Evolutionary conservation across 1,140 invertebrate species (phyloP).

Genomic region (Drosophila equinoxialis): DNA sequence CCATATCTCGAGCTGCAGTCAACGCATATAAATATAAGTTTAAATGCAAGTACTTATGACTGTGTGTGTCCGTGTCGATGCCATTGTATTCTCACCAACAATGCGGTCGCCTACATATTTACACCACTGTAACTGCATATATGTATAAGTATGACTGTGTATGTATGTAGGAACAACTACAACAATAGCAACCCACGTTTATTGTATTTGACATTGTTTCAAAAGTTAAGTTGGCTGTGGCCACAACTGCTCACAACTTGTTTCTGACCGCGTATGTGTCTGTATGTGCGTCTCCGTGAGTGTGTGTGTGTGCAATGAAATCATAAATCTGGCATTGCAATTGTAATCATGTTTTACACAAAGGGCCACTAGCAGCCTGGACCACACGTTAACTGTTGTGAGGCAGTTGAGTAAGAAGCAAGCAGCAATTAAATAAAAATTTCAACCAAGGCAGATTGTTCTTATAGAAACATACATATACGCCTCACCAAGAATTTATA

Average conservation of each 20-base stretch:
- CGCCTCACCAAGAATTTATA: not conserved
- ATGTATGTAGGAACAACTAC: slow-evolving; percentile 17
- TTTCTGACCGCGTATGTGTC: slow-evolving; percentile 14
- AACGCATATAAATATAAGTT: slow-evolving; percentile 43
- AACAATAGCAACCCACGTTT: slow-evolving; percentile 40
- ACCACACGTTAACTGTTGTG: slow-evolving; percentile 34
- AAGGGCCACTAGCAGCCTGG: slow-evolving; percentile 5
- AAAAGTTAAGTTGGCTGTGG: slow-evolving; percentile 74
- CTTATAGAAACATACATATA: not conserved
- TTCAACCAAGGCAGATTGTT: slow-evolving; percentile 3
- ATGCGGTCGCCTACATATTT: slow-evolving; percentile 38
- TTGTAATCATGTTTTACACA: slow-evolving; percentile 50
- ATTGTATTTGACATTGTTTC: slow-evolving; percentile 76
- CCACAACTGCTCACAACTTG: slow-evolving; percentile 63
- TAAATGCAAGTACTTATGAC: slow-evolving; percentile 30
- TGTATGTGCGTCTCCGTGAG: slow-evolving; percentile 20
- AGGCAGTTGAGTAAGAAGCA: slow-evolving; percentile 10
- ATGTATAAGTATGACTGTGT: slow-evolving; percentile 1
- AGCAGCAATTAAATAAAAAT: slow-evolving; percentile 7
- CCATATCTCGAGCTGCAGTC: slow-evolving; percentile 37
- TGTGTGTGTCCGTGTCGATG: slow-evolving; percentile 31
- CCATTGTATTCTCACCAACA: slow-evolving; percentile 46
- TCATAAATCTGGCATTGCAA: slow-evolving; percentile 55
- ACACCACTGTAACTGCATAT: slow-evolving; percentile 11
- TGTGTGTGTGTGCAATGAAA: slow-evolving; percentile 31